phyloP scores from a whole-genome alignment of 1,140 invertebrate species.

The Phthorimaea operculella region DNA sequence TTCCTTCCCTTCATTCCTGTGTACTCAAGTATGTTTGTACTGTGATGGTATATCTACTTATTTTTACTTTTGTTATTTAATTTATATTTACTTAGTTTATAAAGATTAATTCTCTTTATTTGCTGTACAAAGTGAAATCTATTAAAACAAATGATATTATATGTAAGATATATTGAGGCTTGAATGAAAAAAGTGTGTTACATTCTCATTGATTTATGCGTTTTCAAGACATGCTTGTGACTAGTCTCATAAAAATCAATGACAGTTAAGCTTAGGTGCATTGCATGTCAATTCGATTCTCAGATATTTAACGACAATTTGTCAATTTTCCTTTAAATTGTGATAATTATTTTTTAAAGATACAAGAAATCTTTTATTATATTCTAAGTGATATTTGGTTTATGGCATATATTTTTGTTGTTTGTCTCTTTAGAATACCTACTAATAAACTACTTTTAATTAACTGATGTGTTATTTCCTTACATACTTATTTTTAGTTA shows the following conservation, averaged over 20 bases:
- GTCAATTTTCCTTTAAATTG: slow-evolving; percentile 47
- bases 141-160: too few relatives aligned
- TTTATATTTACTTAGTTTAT: slow-evolving; percentile 9
- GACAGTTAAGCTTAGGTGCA: background rate
- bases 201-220: too few relatives aligned
- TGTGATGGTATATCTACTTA: slow-evolving; percentile 16
- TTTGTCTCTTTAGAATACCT: slow-evolving; percentile 38
- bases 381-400: slow-evolving; percentile 57
- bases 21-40: slow-evolving; percentile 4
- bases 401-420: slow-evolving; percentile 58
- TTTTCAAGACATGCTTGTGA: too few relatives aligned
- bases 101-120: too few relatives aligned
- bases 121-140: too few relatives aligned
- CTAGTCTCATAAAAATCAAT: too few relatives aligned
- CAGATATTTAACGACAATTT: slow-evolving; percentile 17
- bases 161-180: too few relatives aligned
- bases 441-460: slow-evolving; percentile 53
- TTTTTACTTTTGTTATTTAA: slow-evolving; percentile 10
- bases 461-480: slow-evolving; percentile 30
- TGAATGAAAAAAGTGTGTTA: too few relatives aligned
- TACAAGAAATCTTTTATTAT: slow-evolving; percentile 24
- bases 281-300: slow-evolving; percentile 7
- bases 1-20: too few relatives aligned
- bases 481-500: background rate
- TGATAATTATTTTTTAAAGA: slow-evolving; percentile 39